Conservation (phyloP, 2,797 vertebrate species). For the Cynodonichthys magdalenae region DNA sequence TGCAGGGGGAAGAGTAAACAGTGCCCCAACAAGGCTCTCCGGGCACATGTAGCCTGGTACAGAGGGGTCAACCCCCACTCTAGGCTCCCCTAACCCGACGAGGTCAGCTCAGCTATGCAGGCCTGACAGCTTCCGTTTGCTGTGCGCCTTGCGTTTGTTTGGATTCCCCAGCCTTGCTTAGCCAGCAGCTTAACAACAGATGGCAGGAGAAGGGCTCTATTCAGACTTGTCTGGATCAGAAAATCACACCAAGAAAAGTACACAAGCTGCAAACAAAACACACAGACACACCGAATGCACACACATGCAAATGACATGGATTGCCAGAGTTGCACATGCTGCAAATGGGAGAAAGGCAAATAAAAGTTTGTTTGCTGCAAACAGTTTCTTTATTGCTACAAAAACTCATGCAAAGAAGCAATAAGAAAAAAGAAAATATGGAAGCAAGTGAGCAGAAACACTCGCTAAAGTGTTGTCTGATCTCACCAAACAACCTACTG, state of each 20-base stretch:
- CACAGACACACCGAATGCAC: conserved; percentile 33
- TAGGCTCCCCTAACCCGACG: conserved; percentile 50
- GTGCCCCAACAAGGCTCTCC: conserved; percentile 62
- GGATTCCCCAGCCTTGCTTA: conserved; percentile 89
- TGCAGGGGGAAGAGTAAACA: conserved; percentile 85
- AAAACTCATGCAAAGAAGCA: conserved; percentile 30
- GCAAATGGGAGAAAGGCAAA: conserved; percentile 49
- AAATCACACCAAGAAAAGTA: conserved; percentile 79
- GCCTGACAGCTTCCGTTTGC: conserved; percentile 93
- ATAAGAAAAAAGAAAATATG: conserved; percentile 41
- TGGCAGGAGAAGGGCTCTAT: conserved; percentile 90
- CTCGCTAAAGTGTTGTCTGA: conserved; percentile 39
- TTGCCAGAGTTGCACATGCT: conserved; percentile 75
- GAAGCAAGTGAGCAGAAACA: conserved; percentile 15
- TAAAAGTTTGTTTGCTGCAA: conserved; percentile 50
- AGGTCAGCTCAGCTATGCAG: conserved; percentile 90
- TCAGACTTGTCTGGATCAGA: conserved; percentile 82
- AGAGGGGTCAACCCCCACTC: conserved; percentile 51
- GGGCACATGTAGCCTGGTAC: conserved; percentile 88
- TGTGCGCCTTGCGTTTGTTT: conserved; percentile 91
- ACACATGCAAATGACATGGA: conserved; percentile 66
- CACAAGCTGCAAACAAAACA: conserved; percentile 71
- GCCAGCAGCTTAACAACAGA: conserved; percentile 95
- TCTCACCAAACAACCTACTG: conserved; percentile 62
- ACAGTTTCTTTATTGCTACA: conserved; percentile 54